A percentile compares a stretch with the other conserved stretches of the same genome.
Conservation (phyloP, 2,888 invertebrate species). For the Copidosoma aretas region DNA sequence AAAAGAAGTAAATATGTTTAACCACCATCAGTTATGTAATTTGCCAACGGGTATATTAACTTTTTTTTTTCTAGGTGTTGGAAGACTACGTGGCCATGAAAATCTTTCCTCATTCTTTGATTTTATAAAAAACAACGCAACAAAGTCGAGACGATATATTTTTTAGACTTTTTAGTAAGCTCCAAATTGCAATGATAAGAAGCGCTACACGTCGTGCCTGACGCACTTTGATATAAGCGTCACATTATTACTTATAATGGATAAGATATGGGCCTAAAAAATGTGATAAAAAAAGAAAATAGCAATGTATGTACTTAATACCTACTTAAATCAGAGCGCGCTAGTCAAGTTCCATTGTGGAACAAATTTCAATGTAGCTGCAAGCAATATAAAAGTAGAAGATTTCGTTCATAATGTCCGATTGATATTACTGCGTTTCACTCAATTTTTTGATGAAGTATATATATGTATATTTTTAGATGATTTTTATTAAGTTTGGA, state of each 20-base stretch:
- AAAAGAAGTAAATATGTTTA: slow-evolving; percentile 65
- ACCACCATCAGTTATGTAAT: background rate
- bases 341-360: slow-evolving; percentile 40
- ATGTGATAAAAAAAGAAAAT: slow-evolving; percentile 53
- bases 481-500: background rate
- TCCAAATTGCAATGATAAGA: slow-evolving; percentile 43
- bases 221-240: slow-evolving; percentile 35
- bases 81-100: slow-evolving; percentile 83
- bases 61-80: slow-evolving; percentile 68
- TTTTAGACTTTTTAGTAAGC: slow-evolving; percentile 36
- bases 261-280: slow-evolving; percentile 48
- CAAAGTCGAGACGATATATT: slow-evolving; percentile 28
- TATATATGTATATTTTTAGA: background rate
- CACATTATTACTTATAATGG: slow-evolving; percentile 36
- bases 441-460: background rate
- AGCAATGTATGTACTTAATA: slow-evolving; percentile 57
- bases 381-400: slow-evolving; percentile 30
- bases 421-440: background rate
- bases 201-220: slow-evolving; percentile 59
- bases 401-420: slow-evolving; percentile 24
- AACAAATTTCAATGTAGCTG: slow-evolving; percentile 28
- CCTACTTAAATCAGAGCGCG: slow-evolving; percentile 35
- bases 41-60: background rate
- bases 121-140: slow-evolving; percentile 63
- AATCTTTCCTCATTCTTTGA: slow-evolving; percentile 79